Conservation (phyloP, 2,113 vertebrate species). For the Chiloscyllium plagiosum region DNA sequence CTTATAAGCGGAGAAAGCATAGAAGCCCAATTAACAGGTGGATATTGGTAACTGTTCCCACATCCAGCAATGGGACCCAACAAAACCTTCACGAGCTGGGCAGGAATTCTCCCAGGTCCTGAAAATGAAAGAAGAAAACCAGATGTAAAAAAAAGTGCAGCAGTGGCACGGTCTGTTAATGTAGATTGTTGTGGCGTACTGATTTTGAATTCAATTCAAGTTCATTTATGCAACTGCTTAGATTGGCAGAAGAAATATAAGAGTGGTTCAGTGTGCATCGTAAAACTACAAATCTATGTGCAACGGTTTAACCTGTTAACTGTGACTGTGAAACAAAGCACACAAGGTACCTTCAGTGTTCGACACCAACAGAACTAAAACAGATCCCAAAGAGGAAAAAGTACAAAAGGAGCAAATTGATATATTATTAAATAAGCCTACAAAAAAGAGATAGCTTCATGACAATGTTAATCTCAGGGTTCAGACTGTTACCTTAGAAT, state of each 20-base stretch:
- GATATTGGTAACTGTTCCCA: slow-evolving; percentile 74
- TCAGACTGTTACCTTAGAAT: not conserved
- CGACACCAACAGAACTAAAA: too few species aligned
- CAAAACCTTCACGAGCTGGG: slow-evolving; percentile 62
- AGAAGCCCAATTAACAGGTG: slow-evolving; percentile 83
- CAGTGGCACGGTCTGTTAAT: not conserved
- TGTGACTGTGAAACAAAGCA: not conserved
- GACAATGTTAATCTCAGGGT: not conserved
- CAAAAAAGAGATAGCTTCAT: not conserved
- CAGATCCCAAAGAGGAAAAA: too few species aligned
- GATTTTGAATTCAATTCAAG: not conserved
- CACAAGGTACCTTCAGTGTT: not conserved
- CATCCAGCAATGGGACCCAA: slow-evolving; percentile 65
- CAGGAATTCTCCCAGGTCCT: slow-evolving; percentile 71
- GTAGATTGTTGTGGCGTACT: not conserved
- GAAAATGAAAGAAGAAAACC: slow-evolving; percentile 39
- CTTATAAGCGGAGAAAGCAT: slow-evolving; percentile 87
- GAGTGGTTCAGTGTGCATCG: not conserved
- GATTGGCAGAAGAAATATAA: not conserved
- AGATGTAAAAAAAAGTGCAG: not conserved
- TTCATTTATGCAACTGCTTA: not conserved
- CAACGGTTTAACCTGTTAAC: not conserved
- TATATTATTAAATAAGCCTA: too few species aligned
- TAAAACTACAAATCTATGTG: not conserved
- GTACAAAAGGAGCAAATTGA: too few species aligned